Conservation (phyloP, 1,140 invertebrate species). For the Rhynchophorus ferrugineus region DNA sequence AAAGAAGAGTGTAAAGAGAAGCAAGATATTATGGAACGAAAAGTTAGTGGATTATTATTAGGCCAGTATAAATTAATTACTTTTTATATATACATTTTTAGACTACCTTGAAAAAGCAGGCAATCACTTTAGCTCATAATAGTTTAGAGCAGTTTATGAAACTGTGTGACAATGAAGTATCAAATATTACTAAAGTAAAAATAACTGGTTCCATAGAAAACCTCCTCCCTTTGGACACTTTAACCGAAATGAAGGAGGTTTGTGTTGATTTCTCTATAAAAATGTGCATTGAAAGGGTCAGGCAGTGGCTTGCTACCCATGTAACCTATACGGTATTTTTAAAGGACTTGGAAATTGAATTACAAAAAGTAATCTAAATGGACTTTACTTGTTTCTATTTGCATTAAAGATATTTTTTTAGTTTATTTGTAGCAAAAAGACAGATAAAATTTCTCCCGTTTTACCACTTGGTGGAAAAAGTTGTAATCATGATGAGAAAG, state of each 20-base stretch:
- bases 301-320: slow-evolving; percentile 34
- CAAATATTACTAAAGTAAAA: slow-evolving; percentile 17
- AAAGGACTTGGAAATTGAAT: slow-evolving; percentile 24
- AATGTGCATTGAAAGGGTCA: slow-evolving; percentile 31
- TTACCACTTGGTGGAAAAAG: slow-evolving; percentile 27
- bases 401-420: slow-evolving; percentile 21
- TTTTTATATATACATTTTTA: slow-evolving; percentile 14
- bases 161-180: slow-evolving; percentile 3
- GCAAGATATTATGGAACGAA: slow-evolving; percentile 4
- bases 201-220: slow-evolving; percentile 18
- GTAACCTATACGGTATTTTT: slow-evolving; percentile 26
- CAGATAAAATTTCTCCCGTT: slow-evolving; percentile 22
- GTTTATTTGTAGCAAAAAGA: slow-evolving; percentile 10
- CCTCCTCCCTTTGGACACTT: slow-evolving; percentile 27
- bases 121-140: slow-evolving; percentile 11
- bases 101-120: slow-evolving; percentile 12
- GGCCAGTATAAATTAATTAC: no score
- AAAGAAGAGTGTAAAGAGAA: slow-evolving; percentile 7
- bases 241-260: slow-evolving; percentile 25
- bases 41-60: slow-evolving; percentile 5
- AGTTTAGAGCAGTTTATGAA: slow-evolving; percentile 7
- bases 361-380: slow-evolving; percentile 16
- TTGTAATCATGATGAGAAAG: slow-evolving; percentile 23
- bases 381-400: neutral
- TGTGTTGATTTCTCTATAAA: slow-evolving; percentile 28